Base-by-base conservation (phyloP, 2,113 vertebrate genomes). In the Megaleporinus macrocephalus region DNA sequence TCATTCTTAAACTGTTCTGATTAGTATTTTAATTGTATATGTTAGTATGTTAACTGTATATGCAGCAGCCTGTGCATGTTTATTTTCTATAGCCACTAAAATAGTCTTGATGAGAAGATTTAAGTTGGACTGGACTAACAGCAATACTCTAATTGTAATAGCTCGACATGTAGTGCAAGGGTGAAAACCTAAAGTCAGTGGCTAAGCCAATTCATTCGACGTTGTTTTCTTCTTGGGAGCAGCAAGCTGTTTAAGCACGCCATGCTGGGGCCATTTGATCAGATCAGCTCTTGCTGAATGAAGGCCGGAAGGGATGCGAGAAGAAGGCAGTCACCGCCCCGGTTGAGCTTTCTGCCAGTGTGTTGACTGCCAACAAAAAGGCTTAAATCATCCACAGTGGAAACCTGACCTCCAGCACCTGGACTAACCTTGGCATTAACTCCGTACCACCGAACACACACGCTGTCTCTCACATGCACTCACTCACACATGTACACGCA, bases 251-350 rank as follows among this genome's bases (percentile, higher is more conserved):
- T 92, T 91, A 89, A 76, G 88, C 90, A 84, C 89, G 88, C 88
- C 91, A 90, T 90, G 90, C 86, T 79, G 89, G 89, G 90, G 76
- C 36, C 15, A 87, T 91, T 91, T 92, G 41, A 92, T 93, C 91
- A 91, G 93, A 93, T 94, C 91, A 94, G 88, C 88, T 88, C 88
- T 85, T 91, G 90, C 88, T 87, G 89, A 90, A 84, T 84, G 87
- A 66, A 82, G 74, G 69, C 86, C 87, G 82, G 85, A 24, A 47
- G 55, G 41, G 65, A 47, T 26, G 14, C 51, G 20, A 68, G 4
- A n/a, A 41, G 30, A 22, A 29, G 57, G 57, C 57, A 61, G 12
- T 61, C 10, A 26, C 57, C 24, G 1, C 57, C 22, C n/a, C 36
- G 24, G 30, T 13, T 79, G 70, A 75, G 84, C 55, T 86, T 87